A percentile compares a stretch with the other conserved stretches of the same genome.
Conservation (phyloP, 2,113 vertebrate species). For the Oenanthe oenanthe region DNA sequence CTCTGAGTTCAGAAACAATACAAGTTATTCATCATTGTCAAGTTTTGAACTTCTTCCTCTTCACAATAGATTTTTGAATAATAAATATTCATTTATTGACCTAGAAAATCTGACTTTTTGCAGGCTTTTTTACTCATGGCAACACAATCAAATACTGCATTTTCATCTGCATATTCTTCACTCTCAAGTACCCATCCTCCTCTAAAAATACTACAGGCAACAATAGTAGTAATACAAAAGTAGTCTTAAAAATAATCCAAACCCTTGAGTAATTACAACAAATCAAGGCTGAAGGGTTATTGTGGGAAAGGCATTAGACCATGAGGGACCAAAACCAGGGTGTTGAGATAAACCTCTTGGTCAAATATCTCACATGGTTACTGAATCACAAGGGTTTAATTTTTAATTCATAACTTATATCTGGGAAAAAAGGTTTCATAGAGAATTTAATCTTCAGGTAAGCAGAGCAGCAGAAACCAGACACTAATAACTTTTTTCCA, state of each 20-base stretch:
- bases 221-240: not conserved
- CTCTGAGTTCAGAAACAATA: conserved; percentile 2
- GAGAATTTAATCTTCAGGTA: not conserved
- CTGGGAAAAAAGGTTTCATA: not conserved
- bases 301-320: not conserved
- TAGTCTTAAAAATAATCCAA: not conserved
- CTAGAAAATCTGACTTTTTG: conserved; percentile 11
- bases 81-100: conserved; percentile 44
- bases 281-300: not conserved
- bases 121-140: not conserved
- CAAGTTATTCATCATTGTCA: conserved; percentile 12
- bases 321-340: not conserved
- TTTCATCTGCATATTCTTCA: not conserved
- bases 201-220: not conserved
- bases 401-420: not conserved
- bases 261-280: not conserved
- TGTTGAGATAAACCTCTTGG: not conserved
- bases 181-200: not conserved
- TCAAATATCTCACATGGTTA: not conserved
- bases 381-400: not conserved
- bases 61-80: not conserved
- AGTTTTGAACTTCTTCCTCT: not conserved
- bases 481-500: not conserved
- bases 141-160: not conserved
- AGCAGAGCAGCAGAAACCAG: not conserved